Base-by-base conservation (phyloP, 1,140 invertebrate species). In the Calliopsis andreniformis region DNA sequence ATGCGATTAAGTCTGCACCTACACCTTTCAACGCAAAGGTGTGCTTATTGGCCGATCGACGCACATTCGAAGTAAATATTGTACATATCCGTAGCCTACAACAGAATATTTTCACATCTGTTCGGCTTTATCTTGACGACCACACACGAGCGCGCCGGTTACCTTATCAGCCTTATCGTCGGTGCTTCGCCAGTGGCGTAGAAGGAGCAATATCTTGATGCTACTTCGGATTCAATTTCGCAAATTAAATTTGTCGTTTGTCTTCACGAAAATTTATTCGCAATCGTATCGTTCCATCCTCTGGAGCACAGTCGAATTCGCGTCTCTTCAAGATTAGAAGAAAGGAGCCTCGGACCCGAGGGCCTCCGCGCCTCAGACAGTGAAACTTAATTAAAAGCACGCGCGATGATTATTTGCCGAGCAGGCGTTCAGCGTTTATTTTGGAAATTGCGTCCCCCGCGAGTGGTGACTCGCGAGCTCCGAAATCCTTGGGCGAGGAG, bases 371-470 rank as follows among this genome's bases (percentile, higher is more conserved):
- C 86, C 85, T 80, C 82, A 87, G 87, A 89, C 88, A 88, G 86
- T 79, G 87, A 78, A 91, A 92, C 89, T 92, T 92, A 92, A 92
- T 92, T 92, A 91, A 92, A 92, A 92, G 91, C 91, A 91, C 87
- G 90, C 91, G 89, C 90, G 88, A 92, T 91, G 91, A 92, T 92
- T 92, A 92, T 92, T 92, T 91, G 89, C 89, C 78, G 87, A 91
- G 87, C 80, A 70, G 78, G 83, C 77, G 86, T 86, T 88, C 86
- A 82, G 83, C 89, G 91, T 92, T 92, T 92, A 92, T 92, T 92
- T 92, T 92, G 90, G 91, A 92, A 92, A 92, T 92, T 92, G 91
- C 90, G 88, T 90, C 83, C 84, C 82, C 82, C 84, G 68, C 43
- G 78, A 61, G 53, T 83, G 82, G 75, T 86, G 70, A 81, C 85